Conservation (phyloP, 1,140 invertebrate genomes). For the Meloidogyne floridensis region DNA sequence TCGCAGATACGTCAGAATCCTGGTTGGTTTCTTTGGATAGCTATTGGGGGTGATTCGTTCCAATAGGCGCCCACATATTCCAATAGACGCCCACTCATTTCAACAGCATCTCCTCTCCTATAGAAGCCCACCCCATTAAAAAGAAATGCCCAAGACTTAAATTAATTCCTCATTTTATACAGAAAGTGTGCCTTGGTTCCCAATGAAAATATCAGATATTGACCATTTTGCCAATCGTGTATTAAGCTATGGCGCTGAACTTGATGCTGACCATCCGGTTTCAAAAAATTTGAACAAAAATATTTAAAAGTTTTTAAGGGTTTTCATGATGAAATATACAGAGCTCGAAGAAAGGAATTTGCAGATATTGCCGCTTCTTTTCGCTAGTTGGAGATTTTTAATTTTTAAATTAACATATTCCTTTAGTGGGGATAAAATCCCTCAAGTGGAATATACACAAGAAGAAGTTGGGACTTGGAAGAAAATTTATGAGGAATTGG, state of each 20-base stretch:
- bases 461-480: slow-evolving; percentile 85
- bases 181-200: slow-evolving; percentile 93
- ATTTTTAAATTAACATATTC: too few species aligned
- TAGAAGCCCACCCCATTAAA: too few species aligned
- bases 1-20: slow-evolving; percentile 68
- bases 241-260: slow-evolving; percentile 88
- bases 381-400: slow-evolving; percentile 74
- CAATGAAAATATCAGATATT: slow-evolving; percentile 85
- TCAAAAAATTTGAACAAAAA: neutral
- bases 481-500: slow-evolving; percentile 78
- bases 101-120: too few species aligned
- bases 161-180: slow-evolving; percentile 40
- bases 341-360: slow-evolving; percentile 88
- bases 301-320: slow-evolving; percentile 70
- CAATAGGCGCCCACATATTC: too few species aligned
- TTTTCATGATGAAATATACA: slow-evolving; percentile 88
- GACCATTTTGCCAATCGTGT: slow-evolving; percentile 97
- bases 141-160: too few species aligned
- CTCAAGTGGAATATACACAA: slow-evolving; percentile 85
- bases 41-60: too few species aligned
- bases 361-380: slow-evolving; percentile 96
- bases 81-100: too few species aligned
- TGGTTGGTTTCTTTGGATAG: slow-evolving; percentile 60
- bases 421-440: slow-evolving; percentile 72
- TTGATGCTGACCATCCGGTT: slow-evolving; percentile 90